Evolutionary conservation across 2,888 invertebrate genomes (phyloP).

Genomic region (Nomada goodeniana): DNA sequence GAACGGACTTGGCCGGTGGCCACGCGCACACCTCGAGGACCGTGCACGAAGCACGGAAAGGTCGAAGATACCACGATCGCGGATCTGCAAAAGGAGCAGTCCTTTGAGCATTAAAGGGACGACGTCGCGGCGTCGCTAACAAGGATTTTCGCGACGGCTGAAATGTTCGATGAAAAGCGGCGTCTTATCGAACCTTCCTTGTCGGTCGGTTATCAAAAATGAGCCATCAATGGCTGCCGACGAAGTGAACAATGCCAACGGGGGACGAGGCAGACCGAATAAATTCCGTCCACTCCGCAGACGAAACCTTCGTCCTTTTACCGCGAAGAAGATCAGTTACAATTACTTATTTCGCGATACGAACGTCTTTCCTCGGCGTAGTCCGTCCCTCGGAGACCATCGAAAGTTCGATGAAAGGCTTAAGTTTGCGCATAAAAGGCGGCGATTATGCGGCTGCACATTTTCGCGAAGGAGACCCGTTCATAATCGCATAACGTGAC

Average conservation of each 20-base stretch:
- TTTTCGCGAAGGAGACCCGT: neutral
- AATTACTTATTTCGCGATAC: conserved; percentile 5
- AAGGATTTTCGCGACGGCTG: neutral
- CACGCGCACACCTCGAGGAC: conserved; percentile 44
- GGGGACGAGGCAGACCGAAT: neutral
- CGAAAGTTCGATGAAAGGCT: neutral
- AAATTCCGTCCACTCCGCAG: neutral
- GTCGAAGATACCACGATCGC: conserved; percentile 26
- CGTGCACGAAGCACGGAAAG: conserved; percentile 13
- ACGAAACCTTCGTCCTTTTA: neutral
- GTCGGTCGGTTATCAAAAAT: neutral
- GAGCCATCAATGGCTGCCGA: neutral
- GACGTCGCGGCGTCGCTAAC: conserved; percentile 13
- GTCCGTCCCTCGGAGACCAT: neutral
- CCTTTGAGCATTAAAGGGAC: conserved; percentile 37
- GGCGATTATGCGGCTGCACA: neutral
- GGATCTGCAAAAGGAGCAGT: neutral
- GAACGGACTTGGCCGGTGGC: conserved; percentile 59
- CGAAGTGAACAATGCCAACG: neutral
- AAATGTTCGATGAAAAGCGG: neutral
- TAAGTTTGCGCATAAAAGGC: neutral
- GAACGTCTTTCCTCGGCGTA: neutral
- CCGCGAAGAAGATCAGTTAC: neutral
- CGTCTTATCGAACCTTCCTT: neutral
- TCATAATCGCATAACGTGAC: neutral